Evolutionary conservation across 2,888 invertebrate genomes (phyloP).

Genomic region (Cybosia mesomella): DNA sequence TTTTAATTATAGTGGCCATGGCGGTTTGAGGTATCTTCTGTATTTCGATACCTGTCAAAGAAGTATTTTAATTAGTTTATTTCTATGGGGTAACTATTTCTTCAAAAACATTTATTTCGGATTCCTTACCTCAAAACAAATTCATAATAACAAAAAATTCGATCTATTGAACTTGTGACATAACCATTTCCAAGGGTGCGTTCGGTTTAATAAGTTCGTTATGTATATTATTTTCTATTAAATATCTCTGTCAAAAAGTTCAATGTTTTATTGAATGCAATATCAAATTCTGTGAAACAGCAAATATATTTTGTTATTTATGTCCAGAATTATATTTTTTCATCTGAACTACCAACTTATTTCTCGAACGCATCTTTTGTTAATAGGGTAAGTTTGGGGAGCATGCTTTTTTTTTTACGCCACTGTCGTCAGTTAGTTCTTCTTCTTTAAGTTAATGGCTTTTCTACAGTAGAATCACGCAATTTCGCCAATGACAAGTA

Average conservation of each 20-base stretch:
- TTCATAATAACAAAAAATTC: constrained; percentile 69
- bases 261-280: neutral
- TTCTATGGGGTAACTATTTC: neutral
- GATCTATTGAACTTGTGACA: constrained; percentile 69
- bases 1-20: constrained; percentile 76
- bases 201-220: constrained; percentile 26
- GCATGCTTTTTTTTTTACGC: neutral
- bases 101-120: neutral
- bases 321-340: neutral
- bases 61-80: constrained; percentile 1
- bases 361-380: neutral
- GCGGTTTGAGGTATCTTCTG: constrained; percentile 57
- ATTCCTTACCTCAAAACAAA: constrained; percentile 70
- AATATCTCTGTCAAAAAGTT: neutral
- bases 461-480: too few relatives aligned
- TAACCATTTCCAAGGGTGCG: constrained; percentile 63
- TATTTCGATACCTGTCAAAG: constrained; percentile 55
- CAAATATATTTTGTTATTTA: neutral
- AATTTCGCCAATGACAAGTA: too few relatives aligned
- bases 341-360: neutral
- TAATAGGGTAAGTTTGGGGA: neutral
- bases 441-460: too few relatives aligned
- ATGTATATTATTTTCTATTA: neutral
- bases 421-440: too few relatives aligned
- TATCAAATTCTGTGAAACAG: neutral